Evolutionary conservation across 2,888 invertebrate genomes (phyloP), one percentile per base, ranked within the genome.

Genomic region (Portevinia maculata): DNA sequence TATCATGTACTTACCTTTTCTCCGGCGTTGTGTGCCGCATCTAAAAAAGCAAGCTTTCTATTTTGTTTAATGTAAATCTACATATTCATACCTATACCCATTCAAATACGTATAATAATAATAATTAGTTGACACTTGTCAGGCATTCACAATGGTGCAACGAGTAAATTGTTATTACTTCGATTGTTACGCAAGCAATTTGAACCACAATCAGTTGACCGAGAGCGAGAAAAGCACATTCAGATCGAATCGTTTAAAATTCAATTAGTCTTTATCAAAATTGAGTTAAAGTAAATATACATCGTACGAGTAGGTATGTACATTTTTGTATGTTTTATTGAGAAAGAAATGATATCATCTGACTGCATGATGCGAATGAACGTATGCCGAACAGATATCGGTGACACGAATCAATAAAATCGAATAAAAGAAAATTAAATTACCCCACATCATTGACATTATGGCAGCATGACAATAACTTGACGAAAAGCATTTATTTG

Each of bases 211-310:
- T 70, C 76, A 79, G 34, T 79, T 79, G 78, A 65, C 71, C 57
- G 37, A 71, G 78, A 79, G 53, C 65, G 34, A 24, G 39, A 70
- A 46, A 73, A 62, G 67, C 65, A 53, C 79, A 79, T 69, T 17
- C 52, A 75, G 60, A 81, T 76, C 60, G 59, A 76, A 60, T 59
- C 65, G 65, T 81, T 81, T 81, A 70, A 70, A 76, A 81, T 32
- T 81, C 76, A 81, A 76, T 76, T 81, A 65, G 79, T 48, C 70
- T 53, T 71, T 71, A 81, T 76, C 69, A 76, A 71, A 76, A 65
- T 81, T 7, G 65, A 81, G 60, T 81, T 81, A 74, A 55, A 41
- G 5, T 15, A 32, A n/a, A n/a, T 32, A 39, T 28, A 46, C 28
- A n/a, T n/a, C n/a, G n/a, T n/a, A n/a, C n/a, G n/a, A n/a, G n/a